Base-by-base conservation (phyloP, 2,888 invertebrate species). In the Brachylomia viminalis region DNA sequence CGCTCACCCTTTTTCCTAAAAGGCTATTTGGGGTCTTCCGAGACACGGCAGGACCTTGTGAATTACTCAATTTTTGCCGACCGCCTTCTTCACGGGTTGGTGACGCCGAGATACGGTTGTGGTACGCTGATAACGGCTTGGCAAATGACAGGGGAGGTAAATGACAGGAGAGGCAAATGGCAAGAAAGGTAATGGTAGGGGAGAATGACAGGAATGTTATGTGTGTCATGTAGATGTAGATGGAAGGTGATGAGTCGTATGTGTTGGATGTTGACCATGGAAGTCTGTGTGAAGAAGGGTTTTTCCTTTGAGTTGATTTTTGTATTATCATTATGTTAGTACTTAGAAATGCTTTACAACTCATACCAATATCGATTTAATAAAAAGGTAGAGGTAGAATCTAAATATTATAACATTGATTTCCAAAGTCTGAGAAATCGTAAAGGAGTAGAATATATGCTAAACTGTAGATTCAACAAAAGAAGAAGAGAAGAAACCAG, bases 1-100 rank as follows among this genome's bases (percentile, higher is more conserved):
- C 87, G 82, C 82, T 82, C 88, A 85, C 85, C 89, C 88, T 86
- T 86, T 89, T 89, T 89, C 88, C 75, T 88, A 89, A 88, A 86
- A 80, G 79, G 89, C 89, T 82, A 89, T 91, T 90, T 86, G 82
- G 82, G 89, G 87, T 88, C 85, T 87, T 85, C 82, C 72, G 80
- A 86, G 87, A 87, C 80, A 80, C 75, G 71, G 45, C 49, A 84
- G 80, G 84, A 82, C 72, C 77, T 77, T 77, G 80, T 33, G 83
- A 82, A 86, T 87, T 79, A 89, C 86, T 90, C 85, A 90, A 89
- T 89, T 90, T 87, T 87, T 87, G 85, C 77, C 79, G 74, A 73
- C 76, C 69, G 75, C 66, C 78, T 82, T 64, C 72, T 79, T 83
- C 72, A 86, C 72, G 83, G 83, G 67, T 68, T 75, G 76, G 68